Evolutionary conservation across 2,888 invertebrate genomes (phyloP).

Genomic region (Tubulanus polymorphus): DNA sequence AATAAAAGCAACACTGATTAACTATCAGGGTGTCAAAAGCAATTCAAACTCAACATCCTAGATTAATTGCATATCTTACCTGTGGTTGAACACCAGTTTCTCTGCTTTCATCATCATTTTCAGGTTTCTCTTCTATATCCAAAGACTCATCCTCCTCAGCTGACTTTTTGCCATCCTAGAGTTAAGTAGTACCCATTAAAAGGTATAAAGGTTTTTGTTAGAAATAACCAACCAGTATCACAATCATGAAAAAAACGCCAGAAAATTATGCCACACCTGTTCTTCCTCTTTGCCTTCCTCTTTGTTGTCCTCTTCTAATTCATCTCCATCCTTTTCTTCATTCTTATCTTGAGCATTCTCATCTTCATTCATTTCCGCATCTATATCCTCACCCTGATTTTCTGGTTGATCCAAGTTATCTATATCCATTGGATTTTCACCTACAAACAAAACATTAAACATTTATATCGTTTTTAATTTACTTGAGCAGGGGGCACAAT

Average conservation of each 20-base stretch:
- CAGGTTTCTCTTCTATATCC: slow-evolving; percentile 40
- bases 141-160: slow-evolving; percentile 15
- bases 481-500: not conserved
- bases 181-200: too few relatives aligned
- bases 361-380: slow-evolving; percentile 23
- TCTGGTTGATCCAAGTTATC: slow-evolving; percentile 52
- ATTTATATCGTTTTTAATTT: not conserved
- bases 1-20: not conserved
- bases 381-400: slow-evolving; percentile 25
- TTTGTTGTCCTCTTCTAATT: slow-evolving; percentile 8
- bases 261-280: too few relatives aligned
- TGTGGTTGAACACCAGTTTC: slow-evolving; percentile 23
- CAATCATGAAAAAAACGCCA: too few relatives aligned
- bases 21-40: too few relatives aligned
- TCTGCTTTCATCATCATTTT: slow-evolving; percentile 24
- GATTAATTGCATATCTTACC: slow-evolving; percentile 5
- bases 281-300: slow-evolving; percentile 8
- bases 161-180: not conserved
- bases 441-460: not conserved
- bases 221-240: too few relatives aligned
- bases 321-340: slow-evolving; percentile 9
- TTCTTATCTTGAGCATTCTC: slow-evolving; percentile 7
- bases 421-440: slow-evolving; percentile 16
- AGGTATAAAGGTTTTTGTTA: too few relatives aligned
- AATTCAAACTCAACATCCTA: not conserved